Conservation (phyloP, 2,113 vertebrate genomes). For the Syngnathus typhle region DNA sequence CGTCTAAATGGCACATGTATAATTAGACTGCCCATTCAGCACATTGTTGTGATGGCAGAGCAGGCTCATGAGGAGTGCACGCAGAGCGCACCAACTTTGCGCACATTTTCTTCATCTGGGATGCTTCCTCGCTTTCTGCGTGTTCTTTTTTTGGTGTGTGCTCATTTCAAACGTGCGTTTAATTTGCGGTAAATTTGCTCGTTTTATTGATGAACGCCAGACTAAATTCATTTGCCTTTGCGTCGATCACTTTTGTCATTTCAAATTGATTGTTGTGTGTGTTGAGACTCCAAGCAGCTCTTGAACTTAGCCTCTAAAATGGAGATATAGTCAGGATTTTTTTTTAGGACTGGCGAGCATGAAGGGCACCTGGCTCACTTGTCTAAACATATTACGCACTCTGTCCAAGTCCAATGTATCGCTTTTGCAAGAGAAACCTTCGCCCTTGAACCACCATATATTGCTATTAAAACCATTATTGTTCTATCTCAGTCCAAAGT, state of each 20-base stretch:
- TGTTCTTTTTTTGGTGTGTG: neutral
- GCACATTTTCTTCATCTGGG: neutral
- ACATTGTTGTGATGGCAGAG: conserved; percentile 90
- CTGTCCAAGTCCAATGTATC: conserved; percentile 50
- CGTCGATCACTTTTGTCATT: conserved; percentile 8
- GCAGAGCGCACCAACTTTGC: neutral
- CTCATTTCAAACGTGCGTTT: neutral
- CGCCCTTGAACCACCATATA: conserved; percentile 6
- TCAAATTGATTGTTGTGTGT: neutral
- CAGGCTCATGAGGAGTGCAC: conserved; percentile 71
- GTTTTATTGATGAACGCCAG: neutral
- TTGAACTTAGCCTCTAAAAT: conserved; percentile 43
- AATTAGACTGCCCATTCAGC: conserved; percentile 99
- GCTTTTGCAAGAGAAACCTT: conserved; percentile 33
- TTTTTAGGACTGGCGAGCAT: conserved; percentile 31
- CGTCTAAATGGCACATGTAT: conserved; percentile 99
- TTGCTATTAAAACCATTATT: neutral
- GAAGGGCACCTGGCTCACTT: conserved; percentile 39
- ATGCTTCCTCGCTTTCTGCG: neutral
- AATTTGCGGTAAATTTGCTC: conserved; percentile 2
- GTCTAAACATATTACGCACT: conserved; percentile 52
- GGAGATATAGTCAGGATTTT: conserved; percentile 51
- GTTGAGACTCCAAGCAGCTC: conserved; percentile 8
- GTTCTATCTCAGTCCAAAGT: conserved; percentile 14
- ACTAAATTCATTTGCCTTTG: conserved; percentile 1